These are phyloP conservation scores for Calidris pygmaea DNA, from an alignment of 2,113 vertebrate genomes.

Conservation along the genomic window DNA sequence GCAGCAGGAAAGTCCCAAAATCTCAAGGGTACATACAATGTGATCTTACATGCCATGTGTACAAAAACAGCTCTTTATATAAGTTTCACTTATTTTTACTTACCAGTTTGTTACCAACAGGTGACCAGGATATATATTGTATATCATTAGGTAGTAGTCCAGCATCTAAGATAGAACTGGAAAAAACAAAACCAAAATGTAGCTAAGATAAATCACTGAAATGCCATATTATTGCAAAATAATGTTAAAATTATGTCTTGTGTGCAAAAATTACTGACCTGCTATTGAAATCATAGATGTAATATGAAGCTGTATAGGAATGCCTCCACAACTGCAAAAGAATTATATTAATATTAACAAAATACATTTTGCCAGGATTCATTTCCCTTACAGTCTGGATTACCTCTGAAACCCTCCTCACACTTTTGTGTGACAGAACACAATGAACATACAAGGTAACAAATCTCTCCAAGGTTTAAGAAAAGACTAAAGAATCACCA, in stretches of 20 bases:
- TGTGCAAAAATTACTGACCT: constrained; percentile 68
- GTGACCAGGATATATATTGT: constrained; percentile 79
- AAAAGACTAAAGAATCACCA: neutral
- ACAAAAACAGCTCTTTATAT: neutral
- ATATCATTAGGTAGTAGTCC: constrained; percentile 63
- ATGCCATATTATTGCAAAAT: neutral
- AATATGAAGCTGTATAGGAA: constrained; percentile 79
- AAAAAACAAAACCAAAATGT: constrained; percentile 36
- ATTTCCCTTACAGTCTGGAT: neutral
- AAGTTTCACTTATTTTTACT: constrained; percentile 47
- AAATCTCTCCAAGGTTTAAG: neutral
- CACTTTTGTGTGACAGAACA: neutral
- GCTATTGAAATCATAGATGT: constrained; percentile 71
- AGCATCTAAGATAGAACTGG: constrained; percentile 50
- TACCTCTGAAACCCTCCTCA: neutral
- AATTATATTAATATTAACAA: constrained; percentile 25
- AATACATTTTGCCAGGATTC: neutral
- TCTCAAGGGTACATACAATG: neutral
- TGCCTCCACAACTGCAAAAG: constrained; percentile 79
- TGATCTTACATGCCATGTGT: neutral
- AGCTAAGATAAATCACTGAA: constrained; percentile 21
- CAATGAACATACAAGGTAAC: neutral
- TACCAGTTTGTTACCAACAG: constrained; percentile 80
- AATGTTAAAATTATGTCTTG: neutral
- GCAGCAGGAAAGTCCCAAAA: neutral